Evolutionary conservation across 2,797 vertebrate genomes (phyloP), one percentile per base, ranked within the genome.

Genomic region (Bufotes viridis): DNA sequence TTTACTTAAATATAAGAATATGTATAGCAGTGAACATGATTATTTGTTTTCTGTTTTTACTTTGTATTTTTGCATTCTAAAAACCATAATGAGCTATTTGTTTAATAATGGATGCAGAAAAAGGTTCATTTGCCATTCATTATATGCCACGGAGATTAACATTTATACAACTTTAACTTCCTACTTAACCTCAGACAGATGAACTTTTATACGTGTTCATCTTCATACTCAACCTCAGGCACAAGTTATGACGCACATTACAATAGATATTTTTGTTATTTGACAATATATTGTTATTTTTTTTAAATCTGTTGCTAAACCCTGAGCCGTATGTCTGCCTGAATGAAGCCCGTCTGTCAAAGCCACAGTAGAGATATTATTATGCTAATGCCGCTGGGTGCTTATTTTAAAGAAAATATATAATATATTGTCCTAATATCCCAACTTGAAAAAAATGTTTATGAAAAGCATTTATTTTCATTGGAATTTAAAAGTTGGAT

Each of bases 391-490:
- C 93, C 90, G 91, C 90, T 93, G 92, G 92, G 92, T 94, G 93
- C 93, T 95, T 94, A 91, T 95, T 94, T 93, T 92, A 90, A 90
- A 93, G 92, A 90, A 95, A 95, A 34, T 34, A 42, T 95, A 94
- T 95, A 96, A 95, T 96, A 95, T 95, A 95, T 91, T 94, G 90
- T 93, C 94, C 94, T 94, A 95, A 95, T 96, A 96, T 94, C 90
- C 92, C 93, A 94, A 94, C 92, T 88, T 74, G 93, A 94, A 92
- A 92, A 92, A 93, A 94, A 90, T 92, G 84, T 93, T 94, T 94
- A 94, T 94, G 90, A 92, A 92, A 94, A 92, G 90, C 75, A 0
- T 51, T 75, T 61, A 80, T 87, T 84, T 91, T 87, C 51, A 49
- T 58, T 51, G 80, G 81, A 82, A 82, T 83, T 82, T 86, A 82